phyloP scores from a whole-genome alignment of 1,140 invertebrate species.

The Cheumatopsyche charites region DNA sequence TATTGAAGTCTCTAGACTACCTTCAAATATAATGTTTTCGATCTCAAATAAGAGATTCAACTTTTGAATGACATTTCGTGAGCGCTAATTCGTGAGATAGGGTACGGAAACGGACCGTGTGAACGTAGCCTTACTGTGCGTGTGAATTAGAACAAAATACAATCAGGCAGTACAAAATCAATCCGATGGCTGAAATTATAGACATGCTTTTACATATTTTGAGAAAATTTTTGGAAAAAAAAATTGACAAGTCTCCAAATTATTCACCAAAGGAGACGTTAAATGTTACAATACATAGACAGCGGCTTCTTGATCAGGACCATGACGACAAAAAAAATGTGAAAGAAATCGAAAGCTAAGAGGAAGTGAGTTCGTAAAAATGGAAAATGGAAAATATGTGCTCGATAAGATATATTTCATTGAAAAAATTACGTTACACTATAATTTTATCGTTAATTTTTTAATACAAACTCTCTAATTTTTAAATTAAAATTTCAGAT shows the following conservation, averaged over 20 bases:
- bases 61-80: no score
- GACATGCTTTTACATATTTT: conserved; percentile 3
- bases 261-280: conserved; percentile 21
- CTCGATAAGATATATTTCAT: conserved; percentile 5
- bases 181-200: not conserved
- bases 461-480: no score
- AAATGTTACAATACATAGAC: conserved; percentile 24
- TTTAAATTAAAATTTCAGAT: no score
- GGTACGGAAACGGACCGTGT: no score
- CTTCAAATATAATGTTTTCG: no score
- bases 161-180: conserved; percentile 1
- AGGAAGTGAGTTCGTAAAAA: conserved; percentile 18
- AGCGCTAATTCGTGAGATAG: no score
- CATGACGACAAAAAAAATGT: conserved; percentile 1
- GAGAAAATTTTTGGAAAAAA: conserved; percentile 17
- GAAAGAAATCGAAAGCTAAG: not conserved
- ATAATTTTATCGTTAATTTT: no score
- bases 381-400: conserved; percentile 3
- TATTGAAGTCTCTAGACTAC: no score
- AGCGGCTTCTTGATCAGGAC: conserved; percentile 28
- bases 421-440: conserved; percentile 6
- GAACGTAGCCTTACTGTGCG: no score
- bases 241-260: conserved; percentile 11
- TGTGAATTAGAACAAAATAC: not conserved
- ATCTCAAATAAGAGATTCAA: no score